Evolutionary conservation across 2,113 vertebrate genomes (phyloP).

Genomic region (Mirza zaza): DNA sequence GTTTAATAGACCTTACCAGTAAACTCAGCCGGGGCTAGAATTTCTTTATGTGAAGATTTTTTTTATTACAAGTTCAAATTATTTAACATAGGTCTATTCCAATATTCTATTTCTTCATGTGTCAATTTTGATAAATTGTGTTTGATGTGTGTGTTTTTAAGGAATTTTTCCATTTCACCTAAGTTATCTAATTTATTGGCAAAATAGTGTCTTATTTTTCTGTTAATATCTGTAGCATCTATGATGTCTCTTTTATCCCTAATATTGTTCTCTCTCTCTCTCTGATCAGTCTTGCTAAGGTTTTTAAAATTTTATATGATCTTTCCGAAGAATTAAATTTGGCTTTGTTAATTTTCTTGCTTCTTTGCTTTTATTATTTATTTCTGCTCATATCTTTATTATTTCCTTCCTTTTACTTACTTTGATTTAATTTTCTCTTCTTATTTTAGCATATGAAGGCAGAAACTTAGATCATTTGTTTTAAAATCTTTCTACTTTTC

Average conservation of each 20-base stretch:
- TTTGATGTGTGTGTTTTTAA: conserved; percentile 14
- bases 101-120: conserved; percentile 17
- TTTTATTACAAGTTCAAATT: conserved; percentile 36
- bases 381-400: not conserved
- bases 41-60: not conserved
- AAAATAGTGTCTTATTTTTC: conserved; percentile 27
- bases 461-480: not conserved
- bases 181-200: not conserved
- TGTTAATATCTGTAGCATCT: not conserved
- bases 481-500: conserved; percentile 23
- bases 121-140: not conserved
- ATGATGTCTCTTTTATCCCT: not conserved
- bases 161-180: conserved; percentile 10
- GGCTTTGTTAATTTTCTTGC: not conserved
- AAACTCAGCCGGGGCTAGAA: not conserved
- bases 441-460: not conserved
- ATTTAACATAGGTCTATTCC: not conserved
- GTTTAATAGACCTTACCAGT: not conserved
- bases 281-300: not conserved
- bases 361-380: not conserved
- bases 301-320: not conserved
- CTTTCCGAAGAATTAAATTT: not conserved
- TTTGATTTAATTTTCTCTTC: not conserved
- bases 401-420: not conserved
- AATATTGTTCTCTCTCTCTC: not conserved